These are phyloP conservation scores for Zaprionus taronus DNA, from an alignment of 1,140 invertebrate genomes.

Conservation along the genomic window DNA sequence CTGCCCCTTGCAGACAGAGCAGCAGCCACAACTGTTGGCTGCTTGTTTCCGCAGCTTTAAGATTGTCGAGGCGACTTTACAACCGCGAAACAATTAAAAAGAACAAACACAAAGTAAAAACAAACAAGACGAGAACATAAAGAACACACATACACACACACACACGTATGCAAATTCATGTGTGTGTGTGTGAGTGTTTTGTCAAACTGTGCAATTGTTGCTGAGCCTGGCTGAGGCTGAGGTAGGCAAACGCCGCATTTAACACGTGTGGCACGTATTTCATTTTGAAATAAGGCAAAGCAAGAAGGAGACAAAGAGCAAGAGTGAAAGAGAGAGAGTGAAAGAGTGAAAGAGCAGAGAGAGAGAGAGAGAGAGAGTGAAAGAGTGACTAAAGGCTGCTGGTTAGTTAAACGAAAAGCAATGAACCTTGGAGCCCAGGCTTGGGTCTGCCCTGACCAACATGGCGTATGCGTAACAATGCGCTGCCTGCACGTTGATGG, in stretches of 20 bases:
- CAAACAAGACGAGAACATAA: conserved; percentile 31
- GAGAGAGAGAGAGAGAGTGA: neutral
- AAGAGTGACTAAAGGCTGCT: conserved; percentile 14
- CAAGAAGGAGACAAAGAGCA: neutral
- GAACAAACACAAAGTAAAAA: conserved; percentile 55
- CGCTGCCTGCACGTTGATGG: conserved; percentile 5
- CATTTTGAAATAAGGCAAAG: conserved; percentile 52
- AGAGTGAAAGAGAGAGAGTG: neutral
- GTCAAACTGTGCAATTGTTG: conserved; percentile 79
- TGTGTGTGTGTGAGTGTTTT: conserved; percentile 15
- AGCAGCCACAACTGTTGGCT: conserved; percentile 1
- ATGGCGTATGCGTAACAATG: conserved; percentile 62
- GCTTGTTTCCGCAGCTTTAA: conserved; percentile 19
- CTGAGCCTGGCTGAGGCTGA: conserved; percentile 1
- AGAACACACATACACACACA: conserved; percentile 18
- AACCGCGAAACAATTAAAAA: conserved; percentile 70
- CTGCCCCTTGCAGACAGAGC: too few species aligned
- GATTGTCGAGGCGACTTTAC: conserved; percentile 25
- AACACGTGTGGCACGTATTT: conserved; percentile 81
- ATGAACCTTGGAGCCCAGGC: conserved; percentile 53
- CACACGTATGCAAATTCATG: conserved; percentile 65
- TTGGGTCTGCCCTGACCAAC: conserved; percentile 23
- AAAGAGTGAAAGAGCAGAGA: neutral
- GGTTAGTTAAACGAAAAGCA: conserved; percentile 50
- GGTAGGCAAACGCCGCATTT: conserved; percentile 53